Evolutionary conservation across 2,113 vertebrate species (phyloP), one percentile per base, ranked within the genome.

Genomic region (Raja brachyura): DNA sequence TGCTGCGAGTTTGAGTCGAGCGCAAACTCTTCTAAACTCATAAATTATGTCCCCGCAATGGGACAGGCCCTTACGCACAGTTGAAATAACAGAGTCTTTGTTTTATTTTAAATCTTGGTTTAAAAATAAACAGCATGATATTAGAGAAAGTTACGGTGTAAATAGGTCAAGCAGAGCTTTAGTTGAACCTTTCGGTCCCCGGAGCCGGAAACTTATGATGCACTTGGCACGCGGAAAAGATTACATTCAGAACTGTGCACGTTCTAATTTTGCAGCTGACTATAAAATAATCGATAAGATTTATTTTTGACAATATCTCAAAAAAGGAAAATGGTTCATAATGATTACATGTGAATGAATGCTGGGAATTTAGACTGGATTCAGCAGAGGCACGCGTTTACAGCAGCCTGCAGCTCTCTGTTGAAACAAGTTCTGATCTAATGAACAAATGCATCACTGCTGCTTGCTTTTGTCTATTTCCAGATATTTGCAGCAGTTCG

Each of bases 401-500:
- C 22, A 1, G 56, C 54, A 20, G 22, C 28, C 56, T 59, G 3
- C 22, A 13, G 83, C 59, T 88, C 59, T 31, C 83, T 5, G 59
- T n/a, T 88, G 83, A 88, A 88, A 66, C 59, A 88, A 88, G 83
- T 88, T 88, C 83, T 88, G 28, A 18, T 88, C 83, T 88, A 14
- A 88, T 88, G 28, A 88, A 63, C 83, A 63, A 88, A 88, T 63
- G 83, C 83, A 88, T 66, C 83, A 88, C 83, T 63, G 28, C 83
- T n/a, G 25, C 83, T 63, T 61, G 28, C 59, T 88, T 88, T 88
- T 88, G 83, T 88, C 25, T 66, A 88, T 88, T 88, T 66, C 83
- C 59, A 88, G 83, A 88, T 88, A 61, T 88, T 88, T 66, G 83
- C 83, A 88, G 83, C 83, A 88, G 59, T n/a, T 88, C 59, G 61